Evolutionary conservation across 30 jellyfish, hydroid and myxozoan species (phyloP).

Genomic region (Rhopilema esculentum): DNA sequence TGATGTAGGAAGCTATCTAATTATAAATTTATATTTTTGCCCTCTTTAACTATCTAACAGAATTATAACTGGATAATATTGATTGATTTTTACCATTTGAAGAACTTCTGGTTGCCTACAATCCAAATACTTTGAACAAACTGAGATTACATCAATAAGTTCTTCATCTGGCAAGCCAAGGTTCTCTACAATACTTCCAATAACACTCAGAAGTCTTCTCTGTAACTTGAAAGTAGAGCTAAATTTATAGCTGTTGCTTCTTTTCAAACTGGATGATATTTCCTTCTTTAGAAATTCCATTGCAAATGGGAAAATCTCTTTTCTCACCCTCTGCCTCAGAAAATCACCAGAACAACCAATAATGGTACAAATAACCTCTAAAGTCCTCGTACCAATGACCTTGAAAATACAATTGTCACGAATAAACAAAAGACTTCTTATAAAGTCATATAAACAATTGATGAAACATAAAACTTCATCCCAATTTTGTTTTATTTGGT

Average conservation of each 20-base stretch:
- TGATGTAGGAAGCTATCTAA: too few species aligned
- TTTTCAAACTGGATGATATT: slow-evolving; percentile 26
- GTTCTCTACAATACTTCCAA: slow-evolving; percentile 66
- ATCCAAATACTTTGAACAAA: slow-evolving; percentile 63
- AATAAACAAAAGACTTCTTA: neutral
- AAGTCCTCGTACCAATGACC: slow-evolving; percentile 73
- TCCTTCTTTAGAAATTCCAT: slow-evolving; percentile 59
- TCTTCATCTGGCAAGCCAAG: slow-evolving; percentile 69
- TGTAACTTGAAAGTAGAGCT: slow-evolving; percentile 65
- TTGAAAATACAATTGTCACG: slow-evolving; percentile 7
- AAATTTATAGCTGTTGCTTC: slow-evolving; percentile 55
- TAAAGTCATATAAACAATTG: neutral
- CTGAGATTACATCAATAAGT: slow-evolving; percentile 36
- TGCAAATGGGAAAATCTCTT: slow-evolving; percentile 82
- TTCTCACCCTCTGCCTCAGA: slow-evolving; percentile 86
- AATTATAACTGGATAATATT: neutral
- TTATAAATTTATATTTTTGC: neutral
- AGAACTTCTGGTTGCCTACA: slow-evolving; percentile 77
- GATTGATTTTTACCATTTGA: slow-evolving; percentile 63
- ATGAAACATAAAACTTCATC: neutral
- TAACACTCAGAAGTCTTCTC: slow-evolving; percentile 35
- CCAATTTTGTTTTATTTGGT: too few species aligned
- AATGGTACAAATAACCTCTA: slow-evolving; percentile 74
- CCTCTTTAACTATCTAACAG: neutral
- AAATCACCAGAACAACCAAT: slow-evolving; percentile 86